These are phyloP conservation scores for Parotocinclus haroldoi DNA, from an alignment of 2,797 vertebrate species.

Conservation along the genomic window DNA sequence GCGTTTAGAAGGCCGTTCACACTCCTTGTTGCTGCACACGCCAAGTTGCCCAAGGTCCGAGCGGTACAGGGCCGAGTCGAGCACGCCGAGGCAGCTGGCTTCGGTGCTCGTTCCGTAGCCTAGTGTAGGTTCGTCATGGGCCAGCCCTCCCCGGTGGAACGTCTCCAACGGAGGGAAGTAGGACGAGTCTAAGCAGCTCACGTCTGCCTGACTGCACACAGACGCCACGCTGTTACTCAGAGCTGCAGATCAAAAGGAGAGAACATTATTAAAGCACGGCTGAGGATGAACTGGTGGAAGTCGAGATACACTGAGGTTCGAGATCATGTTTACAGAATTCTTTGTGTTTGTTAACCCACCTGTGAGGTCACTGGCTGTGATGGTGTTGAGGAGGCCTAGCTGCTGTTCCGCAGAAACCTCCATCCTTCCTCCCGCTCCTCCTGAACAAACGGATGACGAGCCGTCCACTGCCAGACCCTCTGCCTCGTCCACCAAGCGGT, in stretches of 20 bases:
- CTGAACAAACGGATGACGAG: slow-evolving; percentile 82
- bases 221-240: slow-evolving; percentile 88
- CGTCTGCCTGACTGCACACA: slow-evolving; percentile 83
- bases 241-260: slow-evolving; percentile 64
- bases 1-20: slow-evolving; percentile 89
- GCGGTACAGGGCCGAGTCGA: slow-evolving; percentile 91
- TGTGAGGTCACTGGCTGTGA: slow-evolving; percentile 93
- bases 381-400: slow-evolving; percentile 91
- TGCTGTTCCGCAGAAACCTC: slow-evolving; percentile 87
- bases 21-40: slow-evolving; percentile 84
- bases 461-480: slow-evolving; percentile 86
- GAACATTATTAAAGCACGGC: too few relatives aligned
- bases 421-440: slow-evolving; percentile 74
- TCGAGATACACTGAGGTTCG: not conserved
- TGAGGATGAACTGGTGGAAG: too few relatives aligned
- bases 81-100: slow-evolving; percentile 90
- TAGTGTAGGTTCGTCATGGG: slow-evolving; percentile 83
- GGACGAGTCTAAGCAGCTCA: slow-evolving; percentile 85
- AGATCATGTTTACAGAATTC: too few relatives aligned
- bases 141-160: slow-evolving; percentile 82
- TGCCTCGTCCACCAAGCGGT: slow-evolving; percentile 93
- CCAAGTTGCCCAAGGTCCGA: slow-evolving; percentile 83
- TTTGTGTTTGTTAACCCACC: too few relatives aligned
- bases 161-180: slow-evolving; percentile 84
- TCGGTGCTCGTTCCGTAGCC: slow-evolving; percentile 84